Conservation (phyloP, 2,888 invertebrate species). For the Cactoblastis cactorum region DNA sequence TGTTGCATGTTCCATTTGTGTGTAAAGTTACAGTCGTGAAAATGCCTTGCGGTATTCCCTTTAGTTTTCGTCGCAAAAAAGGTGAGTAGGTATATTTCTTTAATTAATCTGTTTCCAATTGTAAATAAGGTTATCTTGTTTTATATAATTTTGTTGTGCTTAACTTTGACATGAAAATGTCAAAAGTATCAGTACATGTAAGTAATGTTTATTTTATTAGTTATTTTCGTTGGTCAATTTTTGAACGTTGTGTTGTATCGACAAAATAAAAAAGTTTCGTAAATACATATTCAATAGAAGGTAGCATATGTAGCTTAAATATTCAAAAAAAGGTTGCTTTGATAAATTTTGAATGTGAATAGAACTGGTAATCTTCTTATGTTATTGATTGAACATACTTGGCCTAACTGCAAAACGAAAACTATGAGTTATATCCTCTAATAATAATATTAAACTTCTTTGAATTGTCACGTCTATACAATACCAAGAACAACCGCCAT, state of each 20-base stretch:
- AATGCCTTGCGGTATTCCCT: constrained; percentile 47
- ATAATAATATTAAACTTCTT: too few relatives aligned
- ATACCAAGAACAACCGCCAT: too few relatives aligned
- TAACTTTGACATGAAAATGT: neutral
- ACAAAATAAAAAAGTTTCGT: neutral
- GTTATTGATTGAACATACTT: too few relatives aligned
- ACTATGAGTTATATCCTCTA: too few relatives aligned
- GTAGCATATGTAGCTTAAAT: neutral
- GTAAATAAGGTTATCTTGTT: constrained; percentile 5
- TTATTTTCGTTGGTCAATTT: neutral
- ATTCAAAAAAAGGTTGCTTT: too few relatives aligned
- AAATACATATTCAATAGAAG: neutral
- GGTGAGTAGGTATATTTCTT: constrained; percentile 39
- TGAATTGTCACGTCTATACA: too few relatives aligned
- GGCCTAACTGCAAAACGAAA: too few relatives aligned
- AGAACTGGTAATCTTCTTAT: too few relatives aligned
- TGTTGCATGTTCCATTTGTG: constrained; percentile 51
- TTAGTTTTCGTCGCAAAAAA: constrained; percentile 52
- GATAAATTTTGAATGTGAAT: too few relatives aligned
- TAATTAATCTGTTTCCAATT: constrained; percentile 10
- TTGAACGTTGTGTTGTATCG: neutral
- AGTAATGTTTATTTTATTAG: neutral
- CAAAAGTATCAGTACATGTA: neutral
- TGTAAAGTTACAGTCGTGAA: constrained; percentile 26
- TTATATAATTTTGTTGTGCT: neutral